phyloP scores from a whole-genome alignment of 2,797 vertebrate species.

The Garrulus glandarius region DNA sequence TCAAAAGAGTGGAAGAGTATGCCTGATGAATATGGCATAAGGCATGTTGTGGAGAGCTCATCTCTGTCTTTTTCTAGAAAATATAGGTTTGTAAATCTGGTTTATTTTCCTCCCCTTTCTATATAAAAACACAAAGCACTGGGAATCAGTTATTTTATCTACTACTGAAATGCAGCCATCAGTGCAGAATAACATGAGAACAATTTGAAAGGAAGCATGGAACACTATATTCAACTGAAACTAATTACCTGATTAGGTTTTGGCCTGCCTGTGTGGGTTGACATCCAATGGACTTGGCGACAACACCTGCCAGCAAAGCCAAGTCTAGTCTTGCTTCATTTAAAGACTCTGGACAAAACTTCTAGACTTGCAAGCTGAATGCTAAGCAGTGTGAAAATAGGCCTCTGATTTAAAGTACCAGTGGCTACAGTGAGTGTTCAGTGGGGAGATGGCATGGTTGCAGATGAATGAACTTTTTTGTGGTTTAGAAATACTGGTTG shows the following conservation, averaged over 20 bases:
- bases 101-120: not conserved
- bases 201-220: conserved; percentile 43
- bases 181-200: conserved; percentile 24
- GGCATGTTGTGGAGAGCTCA: not conserved
- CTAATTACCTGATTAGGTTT: conserved; percentile 69
- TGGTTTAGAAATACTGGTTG: not conserved
- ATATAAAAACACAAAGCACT: not conserved
- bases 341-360: conserved; percentile 45
- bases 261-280: conserved; percentile 51
- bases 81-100: not conserved
- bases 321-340: conserved; percentile 58
- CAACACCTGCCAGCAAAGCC: conserved; percentile 23
- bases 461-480: not conserved
- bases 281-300: conserved; percentile 66
- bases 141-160: conserved; percentile 8
- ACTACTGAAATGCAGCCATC: conserved; percentile 43
- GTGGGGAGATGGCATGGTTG: not conserved
- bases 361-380: conserved; percentile 39
- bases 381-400: conserved; percentile 55
- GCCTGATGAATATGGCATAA: not conserved
- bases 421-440: not conserved
- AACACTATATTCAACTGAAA: conserved; percentile 64
- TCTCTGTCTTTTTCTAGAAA: not conserved
- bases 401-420: conserved; percentile 56
- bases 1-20: not conserved